phyloP scores from a whole-genome alignment of 2,888 invertebrate genomes.

The Cheilosia variabilis region DNA sequence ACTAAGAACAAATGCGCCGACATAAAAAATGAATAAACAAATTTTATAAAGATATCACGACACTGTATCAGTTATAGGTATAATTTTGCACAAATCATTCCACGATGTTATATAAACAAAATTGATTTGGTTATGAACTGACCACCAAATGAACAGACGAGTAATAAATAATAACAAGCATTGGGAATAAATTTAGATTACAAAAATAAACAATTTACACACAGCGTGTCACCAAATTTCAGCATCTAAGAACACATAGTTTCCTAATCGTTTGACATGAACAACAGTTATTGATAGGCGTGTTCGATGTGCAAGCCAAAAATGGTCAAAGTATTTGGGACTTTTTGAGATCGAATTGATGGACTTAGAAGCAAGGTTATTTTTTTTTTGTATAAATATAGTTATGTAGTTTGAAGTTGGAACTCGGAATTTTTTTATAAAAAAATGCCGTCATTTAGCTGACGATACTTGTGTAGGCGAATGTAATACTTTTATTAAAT shows the following conservation, averaged over 20 bases:
- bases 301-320: not conserved
- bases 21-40: not conserved
- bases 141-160: slow-evolving; percentile 13
- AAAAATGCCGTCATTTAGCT: too few species aligned
- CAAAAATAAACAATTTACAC: not conserved
- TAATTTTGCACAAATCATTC: not conserved
- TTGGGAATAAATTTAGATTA: slow-evolving; percentile 18
- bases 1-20: slow-evolving; percentile 42
- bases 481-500: too few species aligned
- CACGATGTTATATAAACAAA: not conserved
- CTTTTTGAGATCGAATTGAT: too few species aligned
- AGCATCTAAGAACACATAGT: slow-evolving; percentile 1
- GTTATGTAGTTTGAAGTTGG: too few species aligned
- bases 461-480: too few species aligned
- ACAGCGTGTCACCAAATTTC: slow-evolving; percentile 17
- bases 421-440: too few species aligned
- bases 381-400: too few species aligned
- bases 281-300: not conserved
- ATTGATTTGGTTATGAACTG: slow-evolving; percentile 11
- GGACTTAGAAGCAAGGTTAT: too few species aligned
- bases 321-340: not conserved
- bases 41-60: not conserved
- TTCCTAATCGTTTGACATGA: not conserved
- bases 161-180: slow-evolving; percentile 35
- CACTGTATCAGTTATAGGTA: slow-evolving; percentile 1